Conservation (phyloP, 2,888 invertebrate species). For the Lysandra bellargus region DNA sequence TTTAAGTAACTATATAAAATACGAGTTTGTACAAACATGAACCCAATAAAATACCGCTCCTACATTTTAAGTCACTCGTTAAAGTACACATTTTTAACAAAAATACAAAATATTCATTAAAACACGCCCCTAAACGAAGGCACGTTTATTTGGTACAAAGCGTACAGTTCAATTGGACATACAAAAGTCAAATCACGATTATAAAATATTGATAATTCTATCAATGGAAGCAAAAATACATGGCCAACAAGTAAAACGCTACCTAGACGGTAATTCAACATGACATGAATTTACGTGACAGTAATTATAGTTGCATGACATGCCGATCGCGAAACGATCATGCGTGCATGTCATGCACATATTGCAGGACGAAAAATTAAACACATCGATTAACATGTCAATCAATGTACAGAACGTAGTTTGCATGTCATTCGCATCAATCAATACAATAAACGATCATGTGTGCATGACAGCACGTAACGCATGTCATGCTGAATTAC, state of each 20-base stretch:
- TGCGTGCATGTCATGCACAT: no score
- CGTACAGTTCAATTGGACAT: neutral
- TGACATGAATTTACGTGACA: no score
- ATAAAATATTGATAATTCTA: neutral
- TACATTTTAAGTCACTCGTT: neutral
- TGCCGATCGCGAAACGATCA: no score
- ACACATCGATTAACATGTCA: no score
- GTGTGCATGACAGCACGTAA: no score
- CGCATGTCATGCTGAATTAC: no score
- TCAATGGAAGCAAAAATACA: neutral
- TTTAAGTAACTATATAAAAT: neutral
- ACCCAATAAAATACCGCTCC: slow-evolving; percentile 11
- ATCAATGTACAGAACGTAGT: no score
- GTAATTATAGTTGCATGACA: no score
- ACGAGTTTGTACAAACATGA: neutral
- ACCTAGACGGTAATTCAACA: no score
- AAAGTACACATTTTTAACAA: neutral
- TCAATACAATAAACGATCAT: no score
- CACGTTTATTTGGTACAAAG: slow-evolving; percentile 4
- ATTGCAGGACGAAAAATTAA: no score
- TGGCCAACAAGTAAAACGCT: neutral
- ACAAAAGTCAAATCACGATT: neutral
- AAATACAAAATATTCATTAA: neutral
- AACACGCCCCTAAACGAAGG: neutral
- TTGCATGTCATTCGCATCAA: no score